Evolutionary conservation across 2,888 invertebrate genomes (phyloP).

Genomic region (Incurvaria masculella): DNA sequence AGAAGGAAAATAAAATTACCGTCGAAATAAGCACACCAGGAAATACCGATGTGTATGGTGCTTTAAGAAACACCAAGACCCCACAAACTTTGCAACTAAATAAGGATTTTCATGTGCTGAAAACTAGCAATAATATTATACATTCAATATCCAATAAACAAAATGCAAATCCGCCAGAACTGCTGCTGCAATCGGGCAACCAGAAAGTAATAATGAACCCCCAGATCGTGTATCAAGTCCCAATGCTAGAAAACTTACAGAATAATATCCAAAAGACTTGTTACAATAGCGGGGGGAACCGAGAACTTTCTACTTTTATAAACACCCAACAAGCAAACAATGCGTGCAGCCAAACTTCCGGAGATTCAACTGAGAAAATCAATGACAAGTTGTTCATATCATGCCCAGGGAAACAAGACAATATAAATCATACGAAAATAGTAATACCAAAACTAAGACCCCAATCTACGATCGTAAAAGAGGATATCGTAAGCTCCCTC

Average conservation of each 20-base stretch:
- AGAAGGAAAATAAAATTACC: conserved; percentile 30
- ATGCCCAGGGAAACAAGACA: conserved; percentile 40
- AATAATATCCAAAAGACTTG: background rate
- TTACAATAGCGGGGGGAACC: conserved; percentile 19
- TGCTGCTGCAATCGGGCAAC: conserved; percentile 32
- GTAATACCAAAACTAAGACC: conserved; percentile 37
- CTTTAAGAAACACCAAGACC: conserved; percentile 20
- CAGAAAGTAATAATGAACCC: conserved; percentile 39
- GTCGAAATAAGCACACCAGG: conserved; percentile 20
- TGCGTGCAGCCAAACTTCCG: conserved; percentile 25
- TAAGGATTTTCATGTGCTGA: conserved; percentile 35
- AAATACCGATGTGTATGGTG: conserved; percentile 6
- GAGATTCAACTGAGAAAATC: conserved; percentile 23
- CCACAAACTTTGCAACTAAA: conserved; percentile 13
- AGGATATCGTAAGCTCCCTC: conserved; percentile 42
- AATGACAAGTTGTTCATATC: conserved; percentile 38
- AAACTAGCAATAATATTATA: conserved; percentile 32
- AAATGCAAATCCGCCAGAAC: conserved; percentile 27
- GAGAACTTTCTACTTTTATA: conserved; percentile 26
- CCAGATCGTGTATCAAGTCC: conserved; percentile 44
- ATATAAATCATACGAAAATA: conserved; percentile 38
- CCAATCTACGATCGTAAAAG: conserved; percentile 23
- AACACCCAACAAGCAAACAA: conserved; percentile 21
- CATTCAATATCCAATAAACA: conserved; percentile 29
- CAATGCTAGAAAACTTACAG: conserved; percentile 33